A percentile compares a stretch with the other conserved stretches of the same genome.
phyloP scores from a whole-genome alignment of 2,113 vertebrate species.

The Trochalopteron elliotii region DNA sequence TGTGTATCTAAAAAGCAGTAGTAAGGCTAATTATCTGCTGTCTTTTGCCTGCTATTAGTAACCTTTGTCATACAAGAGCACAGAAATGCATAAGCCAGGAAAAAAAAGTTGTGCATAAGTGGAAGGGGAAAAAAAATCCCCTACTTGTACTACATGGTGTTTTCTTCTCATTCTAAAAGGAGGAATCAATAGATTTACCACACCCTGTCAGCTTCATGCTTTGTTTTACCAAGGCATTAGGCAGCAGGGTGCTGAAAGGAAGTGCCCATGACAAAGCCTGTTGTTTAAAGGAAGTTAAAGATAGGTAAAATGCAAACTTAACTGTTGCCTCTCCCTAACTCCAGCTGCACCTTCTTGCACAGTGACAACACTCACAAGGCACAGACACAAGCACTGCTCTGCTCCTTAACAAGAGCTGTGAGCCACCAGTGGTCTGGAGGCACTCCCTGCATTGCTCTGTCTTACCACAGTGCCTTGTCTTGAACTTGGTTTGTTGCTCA shows the following conservation, averaged over 20 bases:
- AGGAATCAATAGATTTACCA: background rate
- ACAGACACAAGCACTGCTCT: background rate
- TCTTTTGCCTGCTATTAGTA: background rate
- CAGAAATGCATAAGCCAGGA: background rate
- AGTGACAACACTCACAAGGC: background rate
- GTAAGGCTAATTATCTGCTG: background rate
- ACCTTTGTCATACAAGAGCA: background rate
- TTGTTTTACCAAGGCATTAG: background rate
- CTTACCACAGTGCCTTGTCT: background rate
- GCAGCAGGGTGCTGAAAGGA: background rate
- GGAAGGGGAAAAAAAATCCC: background rate
- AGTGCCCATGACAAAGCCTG: background rate
- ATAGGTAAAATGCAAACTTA: background rate
- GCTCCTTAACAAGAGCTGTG: background rate
- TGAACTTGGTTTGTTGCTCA: background rate
- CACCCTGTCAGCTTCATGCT: background rate
- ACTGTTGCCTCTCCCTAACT: background rate
- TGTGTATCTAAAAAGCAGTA: background rate
- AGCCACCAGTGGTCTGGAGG: background rate
- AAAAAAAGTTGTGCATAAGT: background rate
- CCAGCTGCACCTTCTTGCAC: background rate
- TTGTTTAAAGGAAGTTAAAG: slow-evolving; percentile 34
- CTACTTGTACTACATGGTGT: background rate
- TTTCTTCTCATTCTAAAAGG: background rate
- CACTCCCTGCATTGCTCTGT: background rate